phyloP scores from a whole-genome alignment of 2,113 vertebrate species.

The Gymnocephalus cernua region DNA sequence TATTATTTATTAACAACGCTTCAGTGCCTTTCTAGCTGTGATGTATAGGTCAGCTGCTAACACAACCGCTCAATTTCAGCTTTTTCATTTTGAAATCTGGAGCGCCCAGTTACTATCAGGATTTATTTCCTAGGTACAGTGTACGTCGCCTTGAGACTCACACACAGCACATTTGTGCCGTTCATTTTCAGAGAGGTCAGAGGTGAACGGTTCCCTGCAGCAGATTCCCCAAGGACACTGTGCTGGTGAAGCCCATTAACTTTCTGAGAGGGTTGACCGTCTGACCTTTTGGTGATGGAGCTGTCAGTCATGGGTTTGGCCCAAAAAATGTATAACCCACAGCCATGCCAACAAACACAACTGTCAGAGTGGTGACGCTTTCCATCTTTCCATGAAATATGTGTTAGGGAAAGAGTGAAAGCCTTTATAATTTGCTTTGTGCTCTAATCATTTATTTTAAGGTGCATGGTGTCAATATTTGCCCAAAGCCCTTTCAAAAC shows the following conservation, averaged over 20 bases:
- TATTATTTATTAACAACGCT: no score
- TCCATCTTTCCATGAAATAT: not conserved
- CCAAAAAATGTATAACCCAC: not conserved
- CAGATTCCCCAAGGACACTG: slow-evolving; percentile 26
- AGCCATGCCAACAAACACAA: not conserved
- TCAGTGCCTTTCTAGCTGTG: no score
- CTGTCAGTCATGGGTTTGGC: slow-evolving; percentile 23
- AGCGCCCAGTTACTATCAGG: not conserved
- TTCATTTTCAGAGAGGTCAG: slow-evolving; percentile 39
- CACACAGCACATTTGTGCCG: slow-evolving; percentile 21
- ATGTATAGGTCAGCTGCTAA: not conserved
- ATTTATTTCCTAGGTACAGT: slow-evolving; percentile 3
- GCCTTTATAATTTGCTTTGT: not conserved
- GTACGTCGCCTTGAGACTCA: not conserved
- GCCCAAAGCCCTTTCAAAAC: not conserved
- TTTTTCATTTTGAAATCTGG: not conserved
- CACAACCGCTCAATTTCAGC: not conserved
- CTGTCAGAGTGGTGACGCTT: not conserved
- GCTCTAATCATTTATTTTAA: not conserved
- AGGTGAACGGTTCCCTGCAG: slow-evolving; percentile 27
- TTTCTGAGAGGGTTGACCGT: not conserved
- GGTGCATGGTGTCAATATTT: not conserved
- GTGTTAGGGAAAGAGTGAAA: slow-evolving; percentile 16
- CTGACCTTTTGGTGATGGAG: slow-evolving; percentile 29
- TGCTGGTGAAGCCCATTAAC: not conserved